phyloP scores from a whole-genome alignment of 2,113 vertebrate genomes.

The Chamaetylas fuelleborni region DNA sequence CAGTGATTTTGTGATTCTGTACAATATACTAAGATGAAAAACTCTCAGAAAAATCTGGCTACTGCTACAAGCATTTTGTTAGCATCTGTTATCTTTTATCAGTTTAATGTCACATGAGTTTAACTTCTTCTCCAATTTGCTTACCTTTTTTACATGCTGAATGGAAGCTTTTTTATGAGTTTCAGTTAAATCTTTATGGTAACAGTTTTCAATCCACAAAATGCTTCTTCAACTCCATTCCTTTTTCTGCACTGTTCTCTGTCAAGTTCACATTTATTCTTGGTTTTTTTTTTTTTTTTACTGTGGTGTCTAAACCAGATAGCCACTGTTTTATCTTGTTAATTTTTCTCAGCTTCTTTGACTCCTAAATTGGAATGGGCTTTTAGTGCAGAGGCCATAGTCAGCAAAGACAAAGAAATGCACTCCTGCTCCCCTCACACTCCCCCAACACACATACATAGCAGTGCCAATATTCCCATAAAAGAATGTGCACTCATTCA shows the following conservation, averaged over 20 bases:
- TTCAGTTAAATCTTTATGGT: neutral
- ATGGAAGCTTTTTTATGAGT: neutral
- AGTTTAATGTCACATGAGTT: neutral
- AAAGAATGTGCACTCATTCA: neutral
- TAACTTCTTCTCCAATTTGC: neutral
- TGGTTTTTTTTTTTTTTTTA: too few relatives aligned
- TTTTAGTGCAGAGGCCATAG: neutral
- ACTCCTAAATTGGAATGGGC: neutral
- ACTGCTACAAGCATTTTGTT: neutral
- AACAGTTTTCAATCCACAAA: neutral
- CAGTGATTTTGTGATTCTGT: neutral
- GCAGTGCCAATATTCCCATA: neutral
- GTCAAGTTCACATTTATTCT: neutral
- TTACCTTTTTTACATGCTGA: neutral
- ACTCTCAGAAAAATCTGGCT: neutral
- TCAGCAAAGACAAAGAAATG: neutral
- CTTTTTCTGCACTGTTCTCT: neutral
- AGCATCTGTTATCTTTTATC: neutral
- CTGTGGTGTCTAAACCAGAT: neutral
- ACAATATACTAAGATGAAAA: neutral
- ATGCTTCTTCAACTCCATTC: neutral
- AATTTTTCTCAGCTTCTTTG: neutral
- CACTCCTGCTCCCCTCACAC: neutral
- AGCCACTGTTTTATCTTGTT: neutral
- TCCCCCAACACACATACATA: accelerated